Base-by-base conservation (phyloP, 1,140 invertebrate species). In the Lepidurus packardi region DNA sequence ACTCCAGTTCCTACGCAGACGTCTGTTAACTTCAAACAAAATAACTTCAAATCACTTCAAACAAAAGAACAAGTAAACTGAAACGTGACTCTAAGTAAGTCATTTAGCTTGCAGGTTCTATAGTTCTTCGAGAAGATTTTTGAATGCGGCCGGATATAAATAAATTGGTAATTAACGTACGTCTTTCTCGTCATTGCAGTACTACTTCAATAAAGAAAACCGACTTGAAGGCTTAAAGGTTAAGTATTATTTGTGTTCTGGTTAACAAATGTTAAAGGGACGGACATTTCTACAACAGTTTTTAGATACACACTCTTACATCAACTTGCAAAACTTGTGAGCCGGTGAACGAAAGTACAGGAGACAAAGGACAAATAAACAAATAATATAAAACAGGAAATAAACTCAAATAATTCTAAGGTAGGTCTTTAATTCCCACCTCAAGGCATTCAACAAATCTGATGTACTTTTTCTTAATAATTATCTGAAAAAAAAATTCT, bases 211-310 rank as follows among this genome's bases (percentile, higher is more conserved):
- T 11, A 47, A 47, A n/a, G 21, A 65, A n/a, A 65, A 21, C 21
- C 21, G 4, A 21, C 53, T 65, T 8, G 21, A 65, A 65, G 53
- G 21, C 53, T 65, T 16, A 65, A 65, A 65, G 53, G 53, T 34
- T 65, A 65, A 65, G 53, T 65, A 65, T 65, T n/a, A n/a, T 65
- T n/a, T 65, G 21, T 65, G 53, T 65, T 65, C 53, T 65, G 16
- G 53, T 65, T 65, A 65, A 65, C 53, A 65, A 21, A 21, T 65
- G 53, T 65, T 65, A 65, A 65, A 65, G 53, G 53, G 53, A 65
- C 53, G 53, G 53, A 65, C 53, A 16, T 65, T 65, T 65, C 53
- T 65, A 65, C n/a, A 65, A 65, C 53, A 8, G 21, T 65, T 65
- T 65, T 65, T 65, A 65, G 53, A 65, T 65, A 65, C 53, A 65